Percentiles rank a stretch among this genome's conserved stretches.
These are phyloP conservation scores for Habroteleia sp. DNA, from an alignment of 2,888 invertebrate genomes.

Conservation along the genomic window DNA sequence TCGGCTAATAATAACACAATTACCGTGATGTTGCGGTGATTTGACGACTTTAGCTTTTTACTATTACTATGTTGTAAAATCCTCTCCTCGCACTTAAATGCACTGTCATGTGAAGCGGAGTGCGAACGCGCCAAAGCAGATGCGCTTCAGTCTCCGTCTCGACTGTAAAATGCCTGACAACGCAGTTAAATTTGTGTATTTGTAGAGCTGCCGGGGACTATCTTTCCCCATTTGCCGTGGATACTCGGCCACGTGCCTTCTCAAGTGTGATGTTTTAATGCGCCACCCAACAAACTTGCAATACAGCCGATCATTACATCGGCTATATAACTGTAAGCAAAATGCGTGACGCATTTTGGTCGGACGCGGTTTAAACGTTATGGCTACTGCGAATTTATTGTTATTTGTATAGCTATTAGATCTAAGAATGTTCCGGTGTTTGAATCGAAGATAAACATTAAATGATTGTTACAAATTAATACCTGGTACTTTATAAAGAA, in stretches of 20 bases:
- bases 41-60: slow-evolving; percentile 42
- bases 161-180: slow-evolving; percentile 72
- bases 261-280: slow-evolving; percentile 53
- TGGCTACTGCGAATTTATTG: slow-evolving; percentile 28
- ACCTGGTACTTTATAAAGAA: too few relatives aligned
- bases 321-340: slow-evolving; percentile 24
- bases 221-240: slow-evolving; percentile 53
- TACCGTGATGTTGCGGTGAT: slow-evolving; percentile 38
- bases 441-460: too few relatives aligned
- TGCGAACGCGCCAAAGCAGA: slow-evolving; percentile 50
- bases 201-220: slow-evolving; percentile 67
- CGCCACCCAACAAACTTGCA: slow-evolving; percentile 30
- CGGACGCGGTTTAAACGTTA: slow-evolving; percentile 4
- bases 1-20: slow-evolving; percentile 43
- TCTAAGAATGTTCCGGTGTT: slow-evolving; percentile 12
- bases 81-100: slow-evolving; percentile 34
- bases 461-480: too few relatives aligned
- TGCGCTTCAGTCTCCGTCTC: slow-evolving; percentile 64
- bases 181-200: slow-evolving; percentile 78
- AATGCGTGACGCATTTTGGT: slow-evolving; percentile 11
- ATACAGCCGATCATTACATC: slow-evolving; percentile 44
- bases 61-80: slow-evolving; percentile 48
- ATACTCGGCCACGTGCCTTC: slow-evolving; percentile 61
- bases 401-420: slow-evolving; percentile 27
- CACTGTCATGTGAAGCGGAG: slow-evolving; percentile 31